Conservation (phyloP, 2,113 vertebrate species). For the Edolisoma coerulescens region DNA sequence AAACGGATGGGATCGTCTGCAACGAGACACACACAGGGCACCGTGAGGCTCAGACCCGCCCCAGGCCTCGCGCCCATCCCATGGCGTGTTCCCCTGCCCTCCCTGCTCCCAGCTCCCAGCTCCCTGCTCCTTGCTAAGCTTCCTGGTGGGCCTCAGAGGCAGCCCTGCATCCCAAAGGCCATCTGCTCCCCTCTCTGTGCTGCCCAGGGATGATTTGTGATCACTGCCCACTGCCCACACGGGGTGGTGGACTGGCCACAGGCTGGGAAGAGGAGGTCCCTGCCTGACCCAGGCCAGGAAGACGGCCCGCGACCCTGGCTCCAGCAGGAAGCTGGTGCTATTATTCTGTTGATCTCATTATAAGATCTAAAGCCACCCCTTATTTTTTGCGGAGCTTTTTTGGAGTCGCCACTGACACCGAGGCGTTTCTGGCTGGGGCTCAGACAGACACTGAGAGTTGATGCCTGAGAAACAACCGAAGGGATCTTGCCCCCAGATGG, state of each 20-base stretch:
- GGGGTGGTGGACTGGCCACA: neutral
- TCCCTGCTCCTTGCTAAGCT: neutral
- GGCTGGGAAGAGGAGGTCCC: constrained; percentile 16
- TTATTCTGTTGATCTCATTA: constrained; percentile 62
- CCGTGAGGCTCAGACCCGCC: neutral
- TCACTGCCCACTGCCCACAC: neutral
- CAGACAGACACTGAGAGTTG: constrained; percentile 8
- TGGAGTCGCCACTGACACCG: constrained; percentile 6
- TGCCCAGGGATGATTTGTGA: neutral
- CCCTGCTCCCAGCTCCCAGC: neutral
- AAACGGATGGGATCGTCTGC: constrained; percentile 89
- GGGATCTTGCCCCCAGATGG: constrained; percentile 63
- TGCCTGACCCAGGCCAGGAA: constrained; percentile 52
- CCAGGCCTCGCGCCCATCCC: neutral
- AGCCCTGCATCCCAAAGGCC: neutral
- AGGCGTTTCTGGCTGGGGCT: constrained; percentile 48
- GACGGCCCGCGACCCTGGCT: constrained; percentile 5
- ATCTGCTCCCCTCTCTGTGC: neutral
- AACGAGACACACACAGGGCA: neutral
- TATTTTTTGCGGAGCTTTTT: neutral
- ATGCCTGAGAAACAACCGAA: constrained; percentile 29
- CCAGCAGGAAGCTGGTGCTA: constrained; percentile 63
- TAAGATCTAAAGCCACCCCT: constrained; percentile 44
- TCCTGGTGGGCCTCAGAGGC: fast-evolving
- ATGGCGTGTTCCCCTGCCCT: fast-evolving